phyloP scores from a whole-genome alignment of 1,140 invertebrate genomes.

The Gryllus bimaculatus region DNA sequence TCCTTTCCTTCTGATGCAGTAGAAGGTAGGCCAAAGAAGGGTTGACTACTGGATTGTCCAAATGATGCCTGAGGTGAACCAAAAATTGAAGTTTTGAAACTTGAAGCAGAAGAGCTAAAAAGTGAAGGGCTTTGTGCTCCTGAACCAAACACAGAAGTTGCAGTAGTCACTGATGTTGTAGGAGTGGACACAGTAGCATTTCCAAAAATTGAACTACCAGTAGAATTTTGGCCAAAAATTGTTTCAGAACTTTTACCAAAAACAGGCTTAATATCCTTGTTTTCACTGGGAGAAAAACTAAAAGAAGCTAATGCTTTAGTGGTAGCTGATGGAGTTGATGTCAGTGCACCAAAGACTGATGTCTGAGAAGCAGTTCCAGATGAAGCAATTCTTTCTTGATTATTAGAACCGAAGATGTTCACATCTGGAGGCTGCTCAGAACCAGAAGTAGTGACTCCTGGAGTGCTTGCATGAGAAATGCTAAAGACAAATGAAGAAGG shows the following conservation, averaged over 20 bases:
- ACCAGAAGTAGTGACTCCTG: no score
- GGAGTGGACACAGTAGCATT: background rate
- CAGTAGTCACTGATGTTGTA: background rate
- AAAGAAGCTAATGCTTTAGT: background rate
- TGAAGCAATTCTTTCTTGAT: no score
- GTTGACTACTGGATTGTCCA: background rate
- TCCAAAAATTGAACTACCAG: background rate
- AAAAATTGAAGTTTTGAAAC: no score
- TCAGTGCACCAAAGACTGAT: background rate
- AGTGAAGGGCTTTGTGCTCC: background rate
- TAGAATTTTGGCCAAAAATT: background rate
- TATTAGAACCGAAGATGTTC: no score
- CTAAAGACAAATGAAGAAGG: no score
- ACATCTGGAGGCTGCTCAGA: no score
- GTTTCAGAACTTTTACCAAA: background rate
- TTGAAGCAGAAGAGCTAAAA: background rate
- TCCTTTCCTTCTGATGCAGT: slow-evolving; percentile 11
- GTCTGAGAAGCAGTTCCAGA: background rate
- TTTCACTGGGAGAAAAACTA: background rate
- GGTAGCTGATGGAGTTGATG: background rate
- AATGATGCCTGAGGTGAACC: background rate
- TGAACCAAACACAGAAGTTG: background rate
- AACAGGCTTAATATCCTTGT: background rate
- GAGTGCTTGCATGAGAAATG: no score
- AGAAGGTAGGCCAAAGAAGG: background rate